Percentiles rank a stretch among this genome's conserved stretches.
phyloP scores from a whole-genome alignment of 2,888 invertebrate genomes.

The Barypeithes pellucidus region DNA sequence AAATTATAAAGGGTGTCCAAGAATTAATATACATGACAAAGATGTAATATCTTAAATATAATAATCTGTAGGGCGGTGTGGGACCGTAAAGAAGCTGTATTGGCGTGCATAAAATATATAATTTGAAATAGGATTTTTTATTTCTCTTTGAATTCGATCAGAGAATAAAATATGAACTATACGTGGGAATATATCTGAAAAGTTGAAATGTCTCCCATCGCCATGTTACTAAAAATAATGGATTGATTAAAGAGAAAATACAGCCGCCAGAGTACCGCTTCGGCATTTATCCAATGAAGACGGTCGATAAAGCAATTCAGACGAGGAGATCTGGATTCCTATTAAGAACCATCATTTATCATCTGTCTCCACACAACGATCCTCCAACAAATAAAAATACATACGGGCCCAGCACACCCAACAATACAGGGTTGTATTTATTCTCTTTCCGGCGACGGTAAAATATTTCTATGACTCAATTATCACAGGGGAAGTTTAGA shows the following conservation, averaged over 20 bases:
- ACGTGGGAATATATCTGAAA: constrained; percentile 32
- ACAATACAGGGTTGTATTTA: constrained; percentile 61
- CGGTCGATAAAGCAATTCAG: constrained; percentile 68
- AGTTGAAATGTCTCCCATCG: constrained; percentile 50
- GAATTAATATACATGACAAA: no score
- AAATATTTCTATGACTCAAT: constrained; percentile 52
- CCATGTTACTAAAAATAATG: constrained; percentile 53
- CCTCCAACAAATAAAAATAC: constrained; percentile 64
- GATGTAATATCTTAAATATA: no score
- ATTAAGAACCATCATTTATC: constrained; percentile 71
- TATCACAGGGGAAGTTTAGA: constrained; percentile 37
- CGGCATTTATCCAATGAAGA: constrained; percentile 67
- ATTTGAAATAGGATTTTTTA: no score
- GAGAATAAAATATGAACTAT: background rate
- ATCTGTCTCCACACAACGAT: constrained; percentile 67
- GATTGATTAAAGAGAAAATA: constrained; percentile 64
- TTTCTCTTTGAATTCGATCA: no score
- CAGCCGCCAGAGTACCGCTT: constrained; percentile 60
- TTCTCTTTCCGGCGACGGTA: constrained; percentile 40
- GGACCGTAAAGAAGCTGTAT: no score
- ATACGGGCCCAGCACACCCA: constrained; percentile 60
- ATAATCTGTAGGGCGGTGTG: no score
- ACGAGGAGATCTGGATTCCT: constrained; percentile 69
- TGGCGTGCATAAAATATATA: no score
- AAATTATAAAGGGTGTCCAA: no score